Percentiles rank a stretch among this genome's conserved stretches.
Conservation (phyloP, 2,888 invertebrate species). For the Agonopterix heracliana region DNA sequence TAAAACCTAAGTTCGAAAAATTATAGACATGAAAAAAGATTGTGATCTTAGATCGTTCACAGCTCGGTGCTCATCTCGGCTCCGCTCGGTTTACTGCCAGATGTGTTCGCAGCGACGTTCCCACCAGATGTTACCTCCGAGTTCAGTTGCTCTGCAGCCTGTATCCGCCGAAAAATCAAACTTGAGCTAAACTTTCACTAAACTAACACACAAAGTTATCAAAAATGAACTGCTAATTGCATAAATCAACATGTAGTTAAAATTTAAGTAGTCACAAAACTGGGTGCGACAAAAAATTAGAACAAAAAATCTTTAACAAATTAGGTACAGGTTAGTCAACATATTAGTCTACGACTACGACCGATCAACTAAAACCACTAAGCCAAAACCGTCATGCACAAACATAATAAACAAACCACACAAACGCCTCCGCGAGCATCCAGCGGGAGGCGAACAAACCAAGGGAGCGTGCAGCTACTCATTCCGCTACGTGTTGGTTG, state of each 20-base stretch:
- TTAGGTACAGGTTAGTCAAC: conserved; percentile 46
- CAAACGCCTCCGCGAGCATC: conserved; percentile 29
- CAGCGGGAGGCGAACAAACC: conserved; percentile 42
- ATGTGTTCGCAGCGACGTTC: conserved; percentile 31
- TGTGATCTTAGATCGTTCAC: conserved; percentile 31
- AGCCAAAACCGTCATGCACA: conserved; percentile 51
- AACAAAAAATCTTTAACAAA: conserved; percentile 17
- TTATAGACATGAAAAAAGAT: too few relatives aligned
- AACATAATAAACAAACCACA: conserved; percentile 22
- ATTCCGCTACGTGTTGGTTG: conserved; percentile 61
- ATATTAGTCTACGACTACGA: conserved; percentile 41
- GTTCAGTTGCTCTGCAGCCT: conserved; percentile 73
- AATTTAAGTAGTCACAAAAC: conserved; percentile 7
- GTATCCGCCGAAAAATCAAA: conserved; percentile 9
- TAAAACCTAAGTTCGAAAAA: background rate
- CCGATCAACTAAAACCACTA: conserved; percentile 18
- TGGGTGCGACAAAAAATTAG: conserved; percentile 12
- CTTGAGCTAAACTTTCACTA: too few relatives aligned
- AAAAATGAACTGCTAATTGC: too few relatives aligned
- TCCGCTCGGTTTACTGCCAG: conserved; percentile 37
- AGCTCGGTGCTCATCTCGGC: conserved; percentile 84
- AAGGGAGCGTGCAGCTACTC: conserved; percentile 61
- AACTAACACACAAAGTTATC: too few relatives aligned
- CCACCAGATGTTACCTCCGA: conserved; percentile 15
- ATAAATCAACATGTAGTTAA: too few relatives aligned